These are phyloP conservation scores for Lamellibrachia satsuma DNA, from an alignment of 2,888 invertebrate genomes.

Conservation along the genomic window DNA sequence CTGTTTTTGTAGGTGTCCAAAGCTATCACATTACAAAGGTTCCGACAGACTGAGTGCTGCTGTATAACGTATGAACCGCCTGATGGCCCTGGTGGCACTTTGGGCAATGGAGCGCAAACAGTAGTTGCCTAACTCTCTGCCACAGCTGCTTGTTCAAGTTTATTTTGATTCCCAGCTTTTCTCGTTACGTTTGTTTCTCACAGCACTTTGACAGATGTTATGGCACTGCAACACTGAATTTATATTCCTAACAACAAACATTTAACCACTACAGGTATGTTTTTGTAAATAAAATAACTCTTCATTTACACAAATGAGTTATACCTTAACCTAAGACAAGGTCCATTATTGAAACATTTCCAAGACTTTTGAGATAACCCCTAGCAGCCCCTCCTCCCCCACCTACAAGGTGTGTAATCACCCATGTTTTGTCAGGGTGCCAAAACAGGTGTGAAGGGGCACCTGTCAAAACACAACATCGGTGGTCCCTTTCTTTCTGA, in stretches of 20 bases:
- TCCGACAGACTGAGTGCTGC: neutral
- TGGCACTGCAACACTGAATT: neutral
- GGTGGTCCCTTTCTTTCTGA: neutral
- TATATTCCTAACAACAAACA: neutral
- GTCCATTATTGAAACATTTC: neutral
- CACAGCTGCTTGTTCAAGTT: neutral
- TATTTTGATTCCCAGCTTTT: neutral
- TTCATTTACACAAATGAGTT: neutral
- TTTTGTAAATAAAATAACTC: neutral
- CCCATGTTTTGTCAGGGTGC: neutral
- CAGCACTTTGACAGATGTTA: neutral
- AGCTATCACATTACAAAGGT: neutral
- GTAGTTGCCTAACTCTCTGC: neutral
- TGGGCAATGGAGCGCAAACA: neutral
- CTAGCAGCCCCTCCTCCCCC: neutral
- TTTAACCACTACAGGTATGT: neutral
- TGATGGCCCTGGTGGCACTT: neutral
- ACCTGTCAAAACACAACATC: neutral
- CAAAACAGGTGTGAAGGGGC: neutral
- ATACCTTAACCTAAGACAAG: neutral
- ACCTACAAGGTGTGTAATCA: neutral
- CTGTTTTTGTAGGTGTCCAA: neutral
- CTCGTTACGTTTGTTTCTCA: neutral
- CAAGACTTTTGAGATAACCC: neutral
- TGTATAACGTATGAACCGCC: neutral